Evolutionary conservation across 1,140 invertebrate genomes (phyloP), one percentile per base, ranked within the genome.

Genomic region (Drosophila tropicalis): DNA sequence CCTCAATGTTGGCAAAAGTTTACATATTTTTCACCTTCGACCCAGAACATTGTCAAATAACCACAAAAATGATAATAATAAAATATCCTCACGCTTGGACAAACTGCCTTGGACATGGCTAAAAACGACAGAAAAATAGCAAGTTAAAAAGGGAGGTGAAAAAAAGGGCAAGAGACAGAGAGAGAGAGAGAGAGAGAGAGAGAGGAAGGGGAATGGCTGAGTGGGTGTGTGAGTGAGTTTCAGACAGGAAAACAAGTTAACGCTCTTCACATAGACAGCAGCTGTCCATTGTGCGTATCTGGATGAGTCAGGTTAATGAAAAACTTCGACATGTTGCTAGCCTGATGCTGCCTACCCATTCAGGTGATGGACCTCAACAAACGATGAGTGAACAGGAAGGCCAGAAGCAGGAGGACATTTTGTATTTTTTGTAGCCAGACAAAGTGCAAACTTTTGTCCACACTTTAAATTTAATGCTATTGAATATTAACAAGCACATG

Each of bases 241-340:
- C 44, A 47, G 44, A 51, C 44, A 51, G 61, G 54, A 69, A 70
- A 84, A 80, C 81, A 70, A 78, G 74, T 78, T 78, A 85, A 86
- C 69, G 75, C 78, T 81, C 39, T 67, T 64, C 54, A 64, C 71
- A 66, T 44, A 58, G 83, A 69, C 71, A 86, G 79, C 83, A 76
- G 72, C 73, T 77, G 74, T 22, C 76, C 79, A 76, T 54, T 57
- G 64, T 79, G 72, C 79, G 83, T 87, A 87, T 83, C 83, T 87
- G 83, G 70, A 17, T 62, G 72, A 86, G 84, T 81, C 83, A 87
- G 83, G 79, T 89, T 87, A 87, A 87, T 87, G 83, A 87, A 86
- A 87, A 83, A 80, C 79, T 76, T 76, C 66, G 67, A 68, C 81
- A 80, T 72, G 74, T 12, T 51, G 44, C 69, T 56, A 67, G 70